Evolutionary conservation across 2,113 vertebrate species (phyloP), one percentile per base, ranked within the genome.

Genomic region (Trachemys scripta): DNA sequence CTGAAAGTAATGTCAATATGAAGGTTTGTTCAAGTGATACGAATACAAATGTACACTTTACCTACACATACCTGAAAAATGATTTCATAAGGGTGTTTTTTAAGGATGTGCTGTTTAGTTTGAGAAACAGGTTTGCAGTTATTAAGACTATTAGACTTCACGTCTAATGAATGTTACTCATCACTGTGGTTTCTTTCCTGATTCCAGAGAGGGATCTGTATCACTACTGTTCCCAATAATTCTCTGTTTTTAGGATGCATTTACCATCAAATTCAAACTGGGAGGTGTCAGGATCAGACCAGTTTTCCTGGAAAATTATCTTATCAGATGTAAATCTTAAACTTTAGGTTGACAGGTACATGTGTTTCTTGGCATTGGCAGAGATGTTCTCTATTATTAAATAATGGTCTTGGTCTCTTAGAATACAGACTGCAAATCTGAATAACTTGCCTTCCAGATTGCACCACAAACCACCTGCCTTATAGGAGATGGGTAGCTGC

Each of bases 21-120:
- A 80, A 90, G 87, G 80, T 80, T 93, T 45, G n/a, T 87, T 91
- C 85, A 87, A 27, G 42, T 38, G 79, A 51, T 78, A 72, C 79
- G 6, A 96, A 94, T 82, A 94, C 95, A 93, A 81, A 27, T 57
- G 53, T 22, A 35, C 38, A n/a, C 88, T 97, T 94, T 87, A 81
- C 25, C 85, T 91, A 1, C 53, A 27, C 86, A 92, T 51, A 4
- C 45, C 17, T 31, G 86, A 87, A 94, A 88, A 92, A 90, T 85
- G 90, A 93, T 65, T 84, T 87, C 56, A 3, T 10, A 24, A 85
- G 90, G 92, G 72, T 85, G 49, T 79, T 84, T 85, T 76, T 96
- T 76, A 72, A 17, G 27, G 7, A 82, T 19, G 1, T 57, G n/a
- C 76, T 92, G 45, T 83, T 94, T 89, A 69, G 75, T 82, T 35